A percentile compares a stretch with the other conserved stretches of the same genome.
Conservation (phyloP, 2,888 invertebrate genomes). For the Belgica antarctica region DNA sequence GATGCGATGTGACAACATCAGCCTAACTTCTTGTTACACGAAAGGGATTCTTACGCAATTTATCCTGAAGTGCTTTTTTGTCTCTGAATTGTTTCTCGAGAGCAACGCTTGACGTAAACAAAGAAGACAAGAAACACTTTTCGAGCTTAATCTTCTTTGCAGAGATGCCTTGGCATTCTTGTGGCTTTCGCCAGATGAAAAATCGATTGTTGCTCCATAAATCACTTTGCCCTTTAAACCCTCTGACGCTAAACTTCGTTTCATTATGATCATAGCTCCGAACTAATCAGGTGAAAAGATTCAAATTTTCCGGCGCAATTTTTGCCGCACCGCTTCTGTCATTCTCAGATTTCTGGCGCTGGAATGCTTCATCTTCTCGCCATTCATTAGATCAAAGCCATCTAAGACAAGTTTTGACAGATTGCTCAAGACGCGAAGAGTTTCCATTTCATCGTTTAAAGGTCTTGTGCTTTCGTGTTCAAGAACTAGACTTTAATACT, state of each 20-base stretch:
- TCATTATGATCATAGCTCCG: conserved; percentile 3
- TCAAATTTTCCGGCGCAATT: background rate
- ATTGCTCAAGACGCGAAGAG: too few relatives aligned
- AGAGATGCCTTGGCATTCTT: conserved; percentile 15
- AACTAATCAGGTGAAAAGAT: conserved; percentile 18
- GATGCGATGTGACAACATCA: conserved; percentile 10
- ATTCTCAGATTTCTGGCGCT: background rate
- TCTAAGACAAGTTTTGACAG: too few relatives aligned
- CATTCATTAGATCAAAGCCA: too few relatives aligned
- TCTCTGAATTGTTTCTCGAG: too few relatives aligned
- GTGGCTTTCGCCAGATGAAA: background rate
- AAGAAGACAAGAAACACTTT: conserved; percentile 22
- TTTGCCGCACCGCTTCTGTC: conserved; percentile 16
- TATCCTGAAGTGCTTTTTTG: conserved; percentile 1
- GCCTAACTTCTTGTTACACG: conserved; percentile 6
- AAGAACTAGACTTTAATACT: too few relatives aligned
- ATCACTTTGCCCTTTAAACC: background rate
- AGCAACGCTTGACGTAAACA: background rate
- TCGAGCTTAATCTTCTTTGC: conserved; percentile 3
- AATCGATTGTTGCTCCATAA: background rate
- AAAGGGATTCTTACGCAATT: conserved; percentile 5
- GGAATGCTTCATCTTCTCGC: background rate
- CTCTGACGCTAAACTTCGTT: conserved; percentile 4
- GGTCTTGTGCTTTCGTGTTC: too few relatives aligned
- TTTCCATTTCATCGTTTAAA: too few relatives aligned